Conservation (phyloP, 2,888 invertebrate species). For the Liopterus haemorrhoidalis region DNA sequence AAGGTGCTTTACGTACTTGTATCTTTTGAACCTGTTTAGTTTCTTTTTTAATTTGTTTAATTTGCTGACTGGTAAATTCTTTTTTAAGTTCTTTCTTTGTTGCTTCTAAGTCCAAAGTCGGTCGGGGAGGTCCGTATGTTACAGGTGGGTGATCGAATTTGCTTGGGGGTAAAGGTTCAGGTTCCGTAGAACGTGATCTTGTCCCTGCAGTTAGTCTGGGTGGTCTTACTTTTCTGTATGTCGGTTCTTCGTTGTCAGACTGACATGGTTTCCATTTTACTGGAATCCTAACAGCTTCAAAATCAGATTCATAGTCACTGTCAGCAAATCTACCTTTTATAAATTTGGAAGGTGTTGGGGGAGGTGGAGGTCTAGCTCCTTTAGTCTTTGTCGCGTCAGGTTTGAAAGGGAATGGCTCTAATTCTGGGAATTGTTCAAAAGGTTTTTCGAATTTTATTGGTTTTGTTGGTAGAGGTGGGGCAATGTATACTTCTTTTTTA, state of each 20-base stretch:
- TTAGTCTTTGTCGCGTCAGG: conserved; percentile 46
- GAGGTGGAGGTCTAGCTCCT: conserved; percentile 46
- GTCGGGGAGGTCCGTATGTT: conserved; percentile 43
- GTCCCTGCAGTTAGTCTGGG: conserved; percentile 44
- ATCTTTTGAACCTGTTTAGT: conserved; percentile 32
- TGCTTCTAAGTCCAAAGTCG: conserved; percentile 40
- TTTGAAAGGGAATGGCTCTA: conserved; percentile 50
- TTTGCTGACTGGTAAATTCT: conserved; percentile 34
- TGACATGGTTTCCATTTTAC: conserved; percentile 58
- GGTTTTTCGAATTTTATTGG: conserved; percentile 36
- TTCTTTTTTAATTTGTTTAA: conserved; percentile 38
- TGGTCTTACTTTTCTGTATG: conserved; percentile 51
- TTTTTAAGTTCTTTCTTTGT: conserved; percentile 32
- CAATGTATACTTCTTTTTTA: conserved; percentile 44
- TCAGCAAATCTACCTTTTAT: conserved; percentile 53
- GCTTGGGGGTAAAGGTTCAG: conserved; percentile 51
- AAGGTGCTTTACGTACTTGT: conserved; percentile 35
- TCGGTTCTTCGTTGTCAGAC: conserved; percentile 59
- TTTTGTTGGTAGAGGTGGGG: conserved; percentile 44
- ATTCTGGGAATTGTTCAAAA: conserved; percentile 45
- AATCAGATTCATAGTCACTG: conserved; percentile 65
- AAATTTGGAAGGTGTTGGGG: conserved; percentile 55
- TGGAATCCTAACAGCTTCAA: conserved; percentile 46
- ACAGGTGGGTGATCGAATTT: conserved; percentile 51
- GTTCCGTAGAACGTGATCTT: conserved; percentile 52